These are phyloP conservation scores for Procambarus virginalis DNA, from an alignment of 1,140 invertebrate genomes.

Conservation along the genomic window DNA sequence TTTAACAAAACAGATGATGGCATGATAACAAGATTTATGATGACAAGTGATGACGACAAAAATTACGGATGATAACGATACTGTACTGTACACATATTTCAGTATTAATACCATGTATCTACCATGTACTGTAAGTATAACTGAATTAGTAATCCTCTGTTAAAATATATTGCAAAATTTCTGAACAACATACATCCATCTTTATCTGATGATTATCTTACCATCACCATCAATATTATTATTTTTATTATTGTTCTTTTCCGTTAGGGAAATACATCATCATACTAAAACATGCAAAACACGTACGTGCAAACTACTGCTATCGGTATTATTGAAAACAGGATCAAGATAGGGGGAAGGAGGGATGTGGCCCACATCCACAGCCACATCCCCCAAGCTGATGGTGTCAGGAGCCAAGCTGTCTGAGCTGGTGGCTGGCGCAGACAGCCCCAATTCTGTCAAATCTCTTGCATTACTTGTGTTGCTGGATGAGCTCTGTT, in stretches of 20 bases:
- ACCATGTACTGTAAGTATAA: too few relatives aligned
- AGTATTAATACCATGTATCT: too few relatives aligned
- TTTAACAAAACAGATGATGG: too few relatives aligned
- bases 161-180: too few relatives aligned
- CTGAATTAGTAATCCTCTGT: too few relatives aligned
- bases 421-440: constrained; percentile 8
- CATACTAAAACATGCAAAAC: constrained; percentile 13
- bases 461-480: neutral
- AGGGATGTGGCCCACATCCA: constrained; percentile 29
- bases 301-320: constrained; percentile 50
- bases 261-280: neutral
- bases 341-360: constrained; percentile 52
- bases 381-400: constrained; percentile 51
- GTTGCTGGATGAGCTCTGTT: constrained; percentile 9
- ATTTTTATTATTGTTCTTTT: neutral
- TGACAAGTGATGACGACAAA: too few relatives aligned
- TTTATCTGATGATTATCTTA: too few relatives aligned
- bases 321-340: constrained; percentile 43
- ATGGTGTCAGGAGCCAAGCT: constrained; percentile 6
- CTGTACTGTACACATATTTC: too few relatives aligned
- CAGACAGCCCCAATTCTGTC: neutral
- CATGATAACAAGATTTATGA: too few relatives aligned
- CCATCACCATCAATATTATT: neutral
- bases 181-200: too few relatives aligned
- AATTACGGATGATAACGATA: too few relatives aligned